Evolutionary conservation across 2,113 vertebrate genomes (phyloP).

Genomic region (Pavo muticus): DNA sequence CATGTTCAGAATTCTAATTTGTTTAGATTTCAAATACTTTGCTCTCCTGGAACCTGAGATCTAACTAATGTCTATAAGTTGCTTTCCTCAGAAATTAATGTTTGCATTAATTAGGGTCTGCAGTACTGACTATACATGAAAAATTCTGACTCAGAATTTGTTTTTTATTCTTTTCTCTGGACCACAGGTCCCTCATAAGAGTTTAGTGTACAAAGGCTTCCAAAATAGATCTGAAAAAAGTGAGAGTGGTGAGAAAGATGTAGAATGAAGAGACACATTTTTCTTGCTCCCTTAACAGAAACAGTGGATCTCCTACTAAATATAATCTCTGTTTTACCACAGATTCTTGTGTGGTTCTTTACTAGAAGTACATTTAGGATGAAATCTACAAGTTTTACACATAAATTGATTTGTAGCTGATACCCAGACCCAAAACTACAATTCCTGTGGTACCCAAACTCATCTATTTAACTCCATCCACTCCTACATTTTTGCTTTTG

Average conservation of each 20-base stretch:
- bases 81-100: background rate
- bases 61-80: background rate
- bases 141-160: background rate
- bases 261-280: background rate
- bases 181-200: background rate
- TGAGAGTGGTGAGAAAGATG: background rate
- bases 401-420: background rate
- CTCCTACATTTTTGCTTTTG: background rate
- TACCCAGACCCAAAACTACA: background rate
- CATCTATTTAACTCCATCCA: background rate
- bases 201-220: background rate
- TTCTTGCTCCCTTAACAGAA: background rate
- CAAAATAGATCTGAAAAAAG: background rate
- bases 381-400: background rate
- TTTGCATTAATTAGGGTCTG: background rate
- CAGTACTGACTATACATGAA: background rate
- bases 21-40: background rate
- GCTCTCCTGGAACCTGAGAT: background rate
- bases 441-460: background rate
- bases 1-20: background rate
- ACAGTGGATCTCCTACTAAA: rapidly evolving
- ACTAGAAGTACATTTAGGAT: background rate
- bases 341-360: background rate
- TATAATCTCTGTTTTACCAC: background rate
- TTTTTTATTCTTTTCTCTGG: background rate